Evolutionary conservation across 2,888 invertebrate species (phyloP).

Genomic region (Conistra vaccinii): DNA sequence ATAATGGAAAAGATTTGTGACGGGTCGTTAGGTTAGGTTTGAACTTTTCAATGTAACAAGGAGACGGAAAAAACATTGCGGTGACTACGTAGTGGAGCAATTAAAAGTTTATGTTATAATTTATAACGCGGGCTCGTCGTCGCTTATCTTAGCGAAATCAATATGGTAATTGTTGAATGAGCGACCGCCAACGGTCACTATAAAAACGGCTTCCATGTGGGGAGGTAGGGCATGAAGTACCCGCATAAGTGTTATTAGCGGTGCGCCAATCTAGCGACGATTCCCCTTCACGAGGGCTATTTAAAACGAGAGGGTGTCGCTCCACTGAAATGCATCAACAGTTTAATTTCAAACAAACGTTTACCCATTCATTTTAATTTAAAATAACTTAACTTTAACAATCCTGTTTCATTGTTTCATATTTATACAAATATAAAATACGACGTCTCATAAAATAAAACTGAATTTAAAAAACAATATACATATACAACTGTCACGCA

Average conservation of each 20-base stretch:
- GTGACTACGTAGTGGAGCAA: slow-evolving; percentile 60
- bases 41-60: slow-evolving; percentile 42
- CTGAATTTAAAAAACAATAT: slow-evolving; percentile 17
- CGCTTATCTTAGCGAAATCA: slow-evolving; percentile 82
- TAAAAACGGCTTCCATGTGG: slow-evolving; percentile 71
- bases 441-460: slow-evolving; percentile 11
- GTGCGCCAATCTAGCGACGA: slow-evolving; percentile 85
- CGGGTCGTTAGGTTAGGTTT: slow-evolving; percentile 48
- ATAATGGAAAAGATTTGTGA: slow-evolving; percentile 48
- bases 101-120: slow-evolving; percentile 70
- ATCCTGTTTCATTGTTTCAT: slow-evolving; percentile 41
- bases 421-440: slow-evolving; percentile 19
- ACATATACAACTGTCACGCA: slow-evolving; percentile 26
- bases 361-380: slow-evolving; percentile 62
- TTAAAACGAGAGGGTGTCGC: slow-evolving; percentile 84
- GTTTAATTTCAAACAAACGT: slow-evolving; percentile 67
- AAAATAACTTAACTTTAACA: slow-evolving; percentile 45
- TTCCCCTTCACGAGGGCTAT: slow-evolving; percentile 81
- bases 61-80: slow-evolving; percentile 43
- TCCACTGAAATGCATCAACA: slow-evolving; percentile 78
- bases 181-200: slow-evolving; percentile 76
- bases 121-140: slow-evolving; percentile 64
- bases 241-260: slow-evolving; percentile 87
- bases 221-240: slow-evolving; percentile 77
- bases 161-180: slow-evolving; percentile 81